Conservation (phyloP, 2,888 invertebrate genomes). For the Ochropacha duplaris region DNA sequence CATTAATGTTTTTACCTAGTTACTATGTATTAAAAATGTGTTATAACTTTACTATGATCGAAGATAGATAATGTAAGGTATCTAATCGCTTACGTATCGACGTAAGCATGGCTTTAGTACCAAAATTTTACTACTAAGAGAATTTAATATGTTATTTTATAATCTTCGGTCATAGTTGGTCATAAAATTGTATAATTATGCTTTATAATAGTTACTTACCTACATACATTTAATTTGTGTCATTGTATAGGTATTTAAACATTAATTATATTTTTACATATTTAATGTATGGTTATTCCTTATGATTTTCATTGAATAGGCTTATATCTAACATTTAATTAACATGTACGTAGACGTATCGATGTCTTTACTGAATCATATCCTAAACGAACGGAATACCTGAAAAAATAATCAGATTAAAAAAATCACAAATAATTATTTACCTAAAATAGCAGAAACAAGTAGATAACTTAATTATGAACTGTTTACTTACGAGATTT, state of each 20-base stretch:
- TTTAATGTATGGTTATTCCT: not conserved
- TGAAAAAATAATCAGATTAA: slow-evolving; percentile 60
- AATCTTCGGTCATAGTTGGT: not conserved
- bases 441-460: slow-evolving; percentile 62
- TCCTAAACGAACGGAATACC: slow-evolving; percentile 75
- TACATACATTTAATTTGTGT: not conserved
- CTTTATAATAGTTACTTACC: not conserved
- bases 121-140: not conserved
- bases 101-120: not conserved
- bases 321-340: not conserved
- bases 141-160: not conserved
- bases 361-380: slow-evolving; percentile 60
- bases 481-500: slow-evolving; percentile 61
- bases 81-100: not conserved
- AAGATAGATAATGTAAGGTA: not conserved
- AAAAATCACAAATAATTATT: slow-evolving; percentile 59
- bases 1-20: not conserved
- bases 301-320: not conserved
- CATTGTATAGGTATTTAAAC: not conserved
- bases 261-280: not conserved
- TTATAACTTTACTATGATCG: not conserved
- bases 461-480: slow-evolving; percentile 38
- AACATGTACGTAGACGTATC: not conserved
- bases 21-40: not conserved
- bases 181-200: not conserved